These are phyloP conservation scores for Tethea ocularis DNA, from an alignment of 2,888 invertebrate genomes.

Conservation along the genomic window DNA sequence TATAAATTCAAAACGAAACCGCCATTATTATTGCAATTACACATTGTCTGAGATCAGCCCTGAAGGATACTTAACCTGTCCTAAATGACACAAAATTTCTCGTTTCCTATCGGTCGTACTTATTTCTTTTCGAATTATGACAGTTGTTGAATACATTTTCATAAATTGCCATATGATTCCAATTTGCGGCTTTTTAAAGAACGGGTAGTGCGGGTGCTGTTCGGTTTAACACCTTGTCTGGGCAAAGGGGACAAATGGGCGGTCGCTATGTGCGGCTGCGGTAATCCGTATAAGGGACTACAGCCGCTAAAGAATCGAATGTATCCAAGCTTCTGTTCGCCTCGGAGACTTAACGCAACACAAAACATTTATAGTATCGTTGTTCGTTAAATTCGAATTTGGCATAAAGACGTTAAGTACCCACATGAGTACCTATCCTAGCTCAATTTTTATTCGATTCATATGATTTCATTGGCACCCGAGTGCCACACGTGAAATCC, in stretches of 20 bases:
- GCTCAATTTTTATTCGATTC: constrained; percentile 1
- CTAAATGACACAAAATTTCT: constrained; percentile 48
- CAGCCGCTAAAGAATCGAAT: constrained; percentile 52
- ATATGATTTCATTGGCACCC: neutral
- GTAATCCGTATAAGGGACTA: constrained; percentile 65
- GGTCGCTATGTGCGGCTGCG: constrained; percentile 57
- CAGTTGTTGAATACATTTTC: constrained; percentile 39
- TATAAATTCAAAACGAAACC: constrained; percentile 63
- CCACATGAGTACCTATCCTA: neutral
- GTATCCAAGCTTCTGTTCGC: constrained; percentile 28
- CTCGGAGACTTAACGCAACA: constrained; percentile 8
- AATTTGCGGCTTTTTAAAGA: constrained; percentile 58
- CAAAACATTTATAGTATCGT: constrained; percentile 2
- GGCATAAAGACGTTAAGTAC: neutral
- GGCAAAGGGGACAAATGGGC: constrained; percentile 69
- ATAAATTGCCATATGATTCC: constrained; percentile 45
- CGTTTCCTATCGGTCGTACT: constrained; percentile 26
- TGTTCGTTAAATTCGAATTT: neutral
- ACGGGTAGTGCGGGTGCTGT: constrained; percentile 46
- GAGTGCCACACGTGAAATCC: constrained; percentile 64
- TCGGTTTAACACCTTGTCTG: constrained; percentile 71
- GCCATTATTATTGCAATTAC: constrained; percentile 72
- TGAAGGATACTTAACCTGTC: constrained; percentile 48
- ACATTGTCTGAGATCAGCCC: constrained; percentile 46
- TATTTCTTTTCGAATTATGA: constrained; percentile 47